Conservation (phyloP, 2,113 vertebrate genomes). For the Dipodomys ordii region DNA sequence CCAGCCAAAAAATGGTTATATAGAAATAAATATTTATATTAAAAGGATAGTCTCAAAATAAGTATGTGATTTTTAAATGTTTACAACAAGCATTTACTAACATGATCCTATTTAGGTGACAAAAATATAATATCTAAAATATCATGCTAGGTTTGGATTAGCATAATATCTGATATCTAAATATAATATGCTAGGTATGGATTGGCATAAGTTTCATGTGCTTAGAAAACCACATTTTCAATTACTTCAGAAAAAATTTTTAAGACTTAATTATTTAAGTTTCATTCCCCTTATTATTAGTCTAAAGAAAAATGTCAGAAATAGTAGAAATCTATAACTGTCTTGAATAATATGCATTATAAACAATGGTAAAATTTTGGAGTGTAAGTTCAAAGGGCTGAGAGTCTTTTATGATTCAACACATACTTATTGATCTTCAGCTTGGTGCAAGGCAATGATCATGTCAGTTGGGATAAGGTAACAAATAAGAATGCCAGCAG, state of each 20-base stretch:
- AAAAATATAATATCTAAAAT: not conserved
- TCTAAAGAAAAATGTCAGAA: not conserved
- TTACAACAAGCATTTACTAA: constrained; percentile 34
- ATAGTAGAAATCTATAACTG: not conserved
- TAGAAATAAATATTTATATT: constrained; percentile 35
- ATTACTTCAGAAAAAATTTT: constrained; percentile 6
- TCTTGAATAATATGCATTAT: not conserved
- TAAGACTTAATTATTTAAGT: not conserved
- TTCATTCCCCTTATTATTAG: not conserved
- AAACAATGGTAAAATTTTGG: not conserved
- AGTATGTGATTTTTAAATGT: constrained; percentile 30
- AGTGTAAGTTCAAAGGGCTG: not conserved
- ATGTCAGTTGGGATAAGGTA: not conserved
- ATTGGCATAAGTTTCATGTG: not conserved
- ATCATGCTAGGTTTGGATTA: not conserved
- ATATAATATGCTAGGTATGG: not conserved
- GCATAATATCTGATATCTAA: constrained; percentile 9
- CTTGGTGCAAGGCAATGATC: not conserved
- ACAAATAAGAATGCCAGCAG: not conserved
- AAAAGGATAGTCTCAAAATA: constrained; percentile 14
- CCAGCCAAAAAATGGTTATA: constrained; percentile 6
- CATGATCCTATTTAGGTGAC: constrained; percentile 12
- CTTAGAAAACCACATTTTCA: not conserved
- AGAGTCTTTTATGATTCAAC: not conserved
- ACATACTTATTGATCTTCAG: not conserved